Conservation (phyloP, 37 sponge, comb jelly and placozoan species). For the Cliona cf. orientalis region DNA sequence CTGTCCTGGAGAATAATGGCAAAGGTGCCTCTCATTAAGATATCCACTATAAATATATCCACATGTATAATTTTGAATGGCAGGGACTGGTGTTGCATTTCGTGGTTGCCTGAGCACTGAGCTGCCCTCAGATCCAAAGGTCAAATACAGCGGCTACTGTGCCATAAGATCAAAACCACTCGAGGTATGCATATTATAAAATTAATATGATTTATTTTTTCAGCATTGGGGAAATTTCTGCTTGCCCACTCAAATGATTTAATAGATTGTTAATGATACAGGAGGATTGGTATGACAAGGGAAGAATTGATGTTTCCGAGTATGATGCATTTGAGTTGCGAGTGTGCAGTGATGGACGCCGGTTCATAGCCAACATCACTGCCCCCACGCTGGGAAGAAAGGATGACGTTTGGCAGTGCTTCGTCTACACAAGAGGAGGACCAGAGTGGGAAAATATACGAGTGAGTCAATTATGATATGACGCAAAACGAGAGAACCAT, state of each 20-base stretch:
- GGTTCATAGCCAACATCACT: conserved; percentile 74
- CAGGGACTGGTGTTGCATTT: conserved; percentile 69
- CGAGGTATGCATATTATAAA: conserved; percentile 39
- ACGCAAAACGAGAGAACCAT: too few species aligned
- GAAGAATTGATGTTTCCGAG: conserved; percentile 62
- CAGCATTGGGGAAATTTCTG: not conserved
- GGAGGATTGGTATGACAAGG: conserved; percentile 46
- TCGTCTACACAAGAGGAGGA: conserved; percentile 92
- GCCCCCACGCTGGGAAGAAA: conserved; percentile 44
- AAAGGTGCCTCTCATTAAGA: conserved; percentile 46
- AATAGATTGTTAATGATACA: conserved; percentile 28
- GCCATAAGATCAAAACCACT: conserved; percentile 81
- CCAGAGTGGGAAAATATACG: conserved; percentile 89
- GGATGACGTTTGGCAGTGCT: conserved; percentile 88
- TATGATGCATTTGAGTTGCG: conserved; percentile 86
- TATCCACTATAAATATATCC: not conserved
- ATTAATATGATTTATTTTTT: not conserved
- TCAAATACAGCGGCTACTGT: conserved; percentile 76
- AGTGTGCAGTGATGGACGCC: conserved; percentile 87
- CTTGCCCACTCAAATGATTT: not conserved
- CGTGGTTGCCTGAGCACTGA: conserved; percentile 69
- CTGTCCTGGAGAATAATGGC: conserved; percentile 52
- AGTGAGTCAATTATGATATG: too few species aligned
- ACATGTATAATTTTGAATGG: not conserved
- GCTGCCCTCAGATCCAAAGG: conserved; percentile 27